Evolutionary conservation across 2,113 vertebrate species (phyloP).

Genomic region (Ciconia stormi): DNA sequence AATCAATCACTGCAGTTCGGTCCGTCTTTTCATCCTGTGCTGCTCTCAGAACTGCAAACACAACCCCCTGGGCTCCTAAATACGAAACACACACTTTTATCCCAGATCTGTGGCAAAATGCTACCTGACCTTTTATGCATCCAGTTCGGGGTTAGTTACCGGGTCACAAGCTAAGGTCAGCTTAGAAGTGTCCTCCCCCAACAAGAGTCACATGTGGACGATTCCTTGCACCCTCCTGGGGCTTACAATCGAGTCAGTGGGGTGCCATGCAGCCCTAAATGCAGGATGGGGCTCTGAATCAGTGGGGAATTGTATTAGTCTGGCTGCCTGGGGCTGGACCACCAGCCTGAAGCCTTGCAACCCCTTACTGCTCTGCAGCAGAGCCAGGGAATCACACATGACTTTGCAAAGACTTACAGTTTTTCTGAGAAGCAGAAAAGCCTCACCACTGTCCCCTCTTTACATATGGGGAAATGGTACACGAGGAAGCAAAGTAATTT

Average conservation of each 20-base stretch:
- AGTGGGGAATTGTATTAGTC: not conserved
- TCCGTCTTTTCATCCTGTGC: not conserved
- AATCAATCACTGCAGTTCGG: not conserved
- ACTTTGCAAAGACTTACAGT: not conserved
- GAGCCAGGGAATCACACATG: not conserved
- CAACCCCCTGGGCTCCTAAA: not conserved
- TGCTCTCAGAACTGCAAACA: slow-evolving; percentile 21
- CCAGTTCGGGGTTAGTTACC: not conserved
- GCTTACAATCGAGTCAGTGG: not conserved
- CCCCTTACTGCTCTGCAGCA: not conserved
- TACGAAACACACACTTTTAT: not conserved
- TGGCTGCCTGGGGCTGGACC: not conserved
- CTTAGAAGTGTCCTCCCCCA: not conserved
- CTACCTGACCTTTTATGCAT: not conserved
- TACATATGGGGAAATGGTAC: not conserved
- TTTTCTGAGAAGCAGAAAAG: not conserved
- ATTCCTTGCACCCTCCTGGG: not conserved
- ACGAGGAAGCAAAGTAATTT: not conserved
- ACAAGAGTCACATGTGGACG: not conserved
- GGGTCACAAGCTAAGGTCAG: not conserved
- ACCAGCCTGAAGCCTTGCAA: not conserved
- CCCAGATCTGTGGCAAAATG: not conserved
- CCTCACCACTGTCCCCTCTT: not conserved
- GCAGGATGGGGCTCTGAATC: not conserved
- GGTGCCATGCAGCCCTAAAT: not conserved